phyloP scores from a whole-genome alignment of 2,113 vertebrate genomes.

The Empidonax alnorum region DNA sequence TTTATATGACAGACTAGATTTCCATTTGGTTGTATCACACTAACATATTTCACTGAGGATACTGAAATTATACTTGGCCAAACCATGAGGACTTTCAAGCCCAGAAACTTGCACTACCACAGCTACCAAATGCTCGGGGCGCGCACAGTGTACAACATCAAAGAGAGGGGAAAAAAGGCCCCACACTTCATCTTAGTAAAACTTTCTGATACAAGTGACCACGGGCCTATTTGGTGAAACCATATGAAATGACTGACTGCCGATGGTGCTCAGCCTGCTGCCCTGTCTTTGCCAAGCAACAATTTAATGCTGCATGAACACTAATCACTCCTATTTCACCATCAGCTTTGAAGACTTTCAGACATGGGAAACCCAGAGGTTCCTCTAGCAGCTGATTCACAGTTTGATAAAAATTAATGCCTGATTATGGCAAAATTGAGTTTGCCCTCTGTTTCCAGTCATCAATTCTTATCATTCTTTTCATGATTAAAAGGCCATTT shows the following conservation, averaged over 20 bases:
- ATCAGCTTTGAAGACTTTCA: not conserved
- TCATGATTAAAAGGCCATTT: not conserved
- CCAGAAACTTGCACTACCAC: not conserved
- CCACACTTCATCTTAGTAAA: not conserved
- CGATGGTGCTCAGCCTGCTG: not conserved
- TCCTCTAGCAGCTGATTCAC: not conserved
- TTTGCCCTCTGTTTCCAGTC: not conserved
- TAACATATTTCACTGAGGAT: not conserved
- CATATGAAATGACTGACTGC: not conserved
- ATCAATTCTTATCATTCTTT: not conserved
- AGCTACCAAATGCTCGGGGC: accelerated
- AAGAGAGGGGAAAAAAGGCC: not conserved
- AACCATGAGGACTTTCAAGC: not conserved
- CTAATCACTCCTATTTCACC: accelerated
- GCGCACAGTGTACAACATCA: not conserved
- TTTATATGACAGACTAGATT: not conserved
- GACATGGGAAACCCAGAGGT: not conserved
- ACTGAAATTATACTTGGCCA: not conserved
- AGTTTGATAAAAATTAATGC: not conserved
- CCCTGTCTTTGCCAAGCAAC: not conserved
- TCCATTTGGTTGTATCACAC: not conserved
- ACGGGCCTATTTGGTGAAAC: not conserved
- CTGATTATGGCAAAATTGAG: not conserved
- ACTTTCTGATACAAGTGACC: not conserved
- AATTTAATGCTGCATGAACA: not conserved